These are phyloP conservation scores for Melanophora roralis DNA, from an alignment of 2,888 invertebrate genomes.

Conservation along the genomic window DNA sequence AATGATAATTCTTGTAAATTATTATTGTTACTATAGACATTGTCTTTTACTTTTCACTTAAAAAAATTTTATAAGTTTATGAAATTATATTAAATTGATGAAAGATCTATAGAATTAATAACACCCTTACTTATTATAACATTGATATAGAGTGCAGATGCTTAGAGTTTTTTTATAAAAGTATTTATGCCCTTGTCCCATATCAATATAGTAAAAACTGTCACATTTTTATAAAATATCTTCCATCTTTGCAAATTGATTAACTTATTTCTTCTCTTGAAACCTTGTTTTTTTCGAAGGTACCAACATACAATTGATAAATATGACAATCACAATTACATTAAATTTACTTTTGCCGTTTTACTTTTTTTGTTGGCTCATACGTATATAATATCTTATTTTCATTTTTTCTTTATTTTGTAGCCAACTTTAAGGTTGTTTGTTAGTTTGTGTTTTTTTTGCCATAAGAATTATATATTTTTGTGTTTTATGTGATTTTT, in stretches of 20 bases:
- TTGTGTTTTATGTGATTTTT: slow-evolving; percentile 49
- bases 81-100: too few relatives aligned
- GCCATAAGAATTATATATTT: neutral
- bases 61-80: too few relatives aligned
- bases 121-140: too few relatives aligned
- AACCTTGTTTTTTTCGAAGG: neutral
- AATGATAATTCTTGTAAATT: too few relatives aligned
- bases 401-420: neutral
- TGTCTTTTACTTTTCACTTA: too few relatives aligned
- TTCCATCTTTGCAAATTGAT: slow-evolving; percentile 21
- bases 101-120: too few relatives aligned
- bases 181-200: neutral
- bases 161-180: neutral
- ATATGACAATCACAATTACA: slow-evolving; percentile 1
- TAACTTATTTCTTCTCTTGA: slow-evolving; percentile 15
- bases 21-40: too few relatives aligned
- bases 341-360: slow-evolving; percentile 36
- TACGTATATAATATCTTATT: too few relatives aligned
- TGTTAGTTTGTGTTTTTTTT: slow-evolving; percentile 9
- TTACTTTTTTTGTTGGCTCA: too few relatives aligned
- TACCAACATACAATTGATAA: neutral
- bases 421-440: neutral
- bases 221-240: slow-evolving; percentile 17
- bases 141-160: too few relatives aligned
- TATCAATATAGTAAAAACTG: slow-evolving; percentile 15